A percentile compares a stretch with the other conserved stretches of the same genome.
phyloP scores from a whole-genome alignment of 2,888 invertebrate species.

The Phanerotoma sp. region DNA sequence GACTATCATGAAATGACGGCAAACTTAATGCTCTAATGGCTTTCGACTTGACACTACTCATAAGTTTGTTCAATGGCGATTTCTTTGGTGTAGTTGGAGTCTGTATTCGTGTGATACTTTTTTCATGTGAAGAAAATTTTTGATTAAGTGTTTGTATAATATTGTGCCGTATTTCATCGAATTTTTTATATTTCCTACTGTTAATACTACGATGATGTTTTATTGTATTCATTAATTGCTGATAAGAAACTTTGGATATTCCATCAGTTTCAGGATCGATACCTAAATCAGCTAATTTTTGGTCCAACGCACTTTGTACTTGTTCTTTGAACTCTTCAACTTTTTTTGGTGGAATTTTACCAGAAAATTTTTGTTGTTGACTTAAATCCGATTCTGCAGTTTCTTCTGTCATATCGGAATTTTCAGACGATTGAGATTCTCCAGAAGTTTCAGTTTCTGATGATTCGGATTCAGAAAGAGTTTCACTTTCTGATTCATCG shows the following conservation, averaged over 20 bases:
- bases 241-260: conserved; percentile 61
- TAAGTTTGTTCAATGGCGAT: conserved; percentile 58
- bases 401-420: neutral
- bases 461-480: conserved; percentile 30
- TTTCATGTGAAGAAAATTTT: conserved; percentile 50
- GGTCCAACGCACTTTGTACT: conserved; percentile 57
- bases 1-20: conserved; percentile 6
- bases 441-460: conserved; percentile 30
- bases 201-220: conserved; percentile 63
- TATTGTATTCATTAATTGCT: conserved; percentile 62
- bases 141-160: conserved; percentile 59
- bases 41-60: conserved; percentile 62
- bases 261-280: conserved; percentile 67
- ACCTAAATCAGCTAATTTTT: conserved; percentile 63
- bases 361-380: neutral
- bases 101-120: conserved; percentile 28
- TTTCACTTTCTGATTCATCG: conserved; percentile 28
- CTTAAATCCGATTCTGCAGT: neutral
- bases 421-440: neutral
- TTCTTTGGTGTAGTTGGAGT: conserved; percentile 50
- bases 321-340: conserved; percentile 34
- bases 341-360: neutral
- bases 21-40: conserved; percentile 60
- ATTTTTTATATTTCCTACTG: conserved; percentile 61
- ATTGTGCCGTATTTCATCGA: conserved; percentile 59